phyloP scores from a whole-genome alignment of 35 echinoderm and acorn worm species.

The Hemicentrotus pulcherrimus region DNA sequence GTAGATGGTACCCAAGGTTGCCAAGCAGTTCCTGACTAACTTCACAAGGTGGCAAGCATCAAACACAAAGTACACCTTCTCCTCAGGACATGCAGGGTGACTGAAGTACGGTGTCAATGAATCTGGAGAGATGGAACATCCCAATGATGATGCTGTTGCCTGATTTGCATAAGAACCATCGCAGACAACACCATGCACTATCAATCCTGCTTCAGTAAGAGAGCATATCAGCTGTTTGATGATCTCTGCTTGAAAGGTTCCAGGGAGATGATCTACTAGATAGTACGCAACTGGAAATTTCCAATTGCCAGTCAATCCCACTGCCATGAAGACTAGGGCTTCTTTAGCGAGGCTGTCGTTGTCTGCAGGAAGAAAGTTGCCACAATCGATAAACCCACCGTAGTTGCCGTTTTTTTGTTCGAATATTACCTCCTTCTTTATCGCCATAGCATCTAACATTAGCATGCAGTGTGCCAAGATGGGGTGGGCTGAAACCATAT shows the following conservation, averaged over 20 bases:
- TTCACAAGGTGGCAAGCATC: conserved; percentile 70
- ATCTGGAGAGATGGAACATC: conserved; percentile 54
- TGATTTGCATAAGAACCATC: conserved; percentile 71
- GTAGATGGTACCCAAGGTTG: conserved; percentile 56
- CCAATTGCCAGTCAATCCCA: too few species aligned
- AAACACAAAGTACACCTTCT: conserved; percentile 73
- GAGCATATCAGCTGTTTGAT: too few species aligned
- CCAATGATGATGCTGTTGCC: conserved; percentile 55
- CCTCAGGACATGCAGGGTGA: conserved; percentile 54
- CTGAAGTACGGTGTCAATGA: conserved; percentile 49
- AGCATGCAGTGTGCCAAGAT: conserved; percentile 62
- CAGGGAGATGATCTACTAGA: too few species aligned
- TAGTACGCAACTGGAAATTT: too few species aligned
- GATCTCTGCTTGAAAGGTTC: too few species aligned
- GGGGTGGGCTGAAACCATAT: conserved; percentile 41
- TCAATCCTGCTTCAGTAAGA: too few species aligned
- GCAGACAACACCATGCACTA: conserved; percentile 66
- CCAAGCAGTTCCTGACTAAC: conserved; percentile 66
- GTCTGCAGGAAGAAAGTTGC: conserved; percentile 31
- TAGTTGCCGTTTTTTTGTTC: conserved; percentile 63
- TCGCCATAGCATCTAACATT: conserved; percentile 67
- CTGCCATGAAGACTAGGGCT: too few species aligned
- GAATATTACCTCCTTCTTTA: conserved; percentile 71
- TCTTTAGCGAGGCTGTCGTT: too few species aligned
- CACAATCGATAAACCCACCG: conserved; percentile 67